Evolutionary conservation across 2,888 invertebrate genomes (phyloP).

Genomic region (Mactromeris polynyma): DNA sequence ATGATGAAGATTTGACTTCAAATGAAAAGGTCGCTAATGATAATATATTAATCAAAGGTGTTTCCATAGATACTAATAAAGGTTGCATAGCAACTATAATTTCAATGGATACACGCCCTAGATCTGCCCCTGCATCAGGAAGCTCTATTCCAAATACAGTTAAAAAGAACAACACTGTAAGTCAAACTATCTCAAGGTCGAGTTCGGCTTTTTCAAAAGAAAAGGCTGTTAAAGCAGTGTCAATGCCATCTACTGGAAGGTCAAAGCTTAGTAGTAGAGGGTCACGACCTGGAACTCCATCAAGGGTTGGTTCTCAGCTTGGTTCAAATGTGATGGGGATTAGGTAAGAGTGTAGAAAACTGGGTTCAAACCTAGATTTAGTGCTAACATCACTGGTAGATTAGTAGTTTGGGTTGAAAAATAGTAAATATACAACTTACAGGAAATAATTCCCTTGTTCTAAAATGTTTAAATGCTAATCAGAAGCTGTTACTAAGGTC

Average conservation of each 20-base stretch:
- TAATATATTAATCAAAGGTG: neutral
- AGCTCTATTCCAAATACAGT: neutral
- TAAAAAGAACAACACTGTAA: neutral
- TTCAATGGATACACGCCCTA: neutral
- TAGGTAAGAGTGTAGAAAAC: slow-evolving; percentile 33
- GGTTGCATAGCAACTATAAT: neutral
- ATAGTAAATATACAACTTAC: neutral
- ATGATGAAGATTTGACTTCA: neutral
- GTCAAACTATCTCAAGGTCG: slow-evolving; percentile 24
- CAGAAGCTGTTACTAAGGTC: too few relatives aligned
- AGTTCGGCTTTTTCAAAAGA: neutral
- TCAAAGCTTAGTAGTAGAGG: slow-evolving; percentile 32
- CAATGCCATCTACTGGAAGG: slow-evolving; percentile 37
- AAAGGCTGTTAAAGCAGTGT: slow-evolving; percentile 15
- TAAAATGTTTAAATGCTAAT: too few relatives aligned
- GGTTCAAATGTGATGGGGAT: slow-evolving; percentile 22
- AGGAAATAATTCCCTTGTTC: neutral
- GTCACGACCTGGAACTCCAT: slow-evolving; percentile 23
- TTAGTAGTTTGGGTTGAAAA: neutral
- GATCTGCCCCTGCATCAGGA: neutral
- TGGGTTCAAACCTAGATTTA: slow-evolving; percentile 12
- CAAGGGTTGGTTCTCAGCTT: slow-evolving; percentile 28
- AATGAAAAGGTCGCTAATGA: neutral
- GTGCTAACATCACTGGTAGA: slow-evolving; percentile 12
- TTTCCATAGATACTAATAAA: neutral